Evolutionary conservation across 2,888 invertebrate genomes (phyloP).

Genomic region (Pandemis heparana): DNA sequence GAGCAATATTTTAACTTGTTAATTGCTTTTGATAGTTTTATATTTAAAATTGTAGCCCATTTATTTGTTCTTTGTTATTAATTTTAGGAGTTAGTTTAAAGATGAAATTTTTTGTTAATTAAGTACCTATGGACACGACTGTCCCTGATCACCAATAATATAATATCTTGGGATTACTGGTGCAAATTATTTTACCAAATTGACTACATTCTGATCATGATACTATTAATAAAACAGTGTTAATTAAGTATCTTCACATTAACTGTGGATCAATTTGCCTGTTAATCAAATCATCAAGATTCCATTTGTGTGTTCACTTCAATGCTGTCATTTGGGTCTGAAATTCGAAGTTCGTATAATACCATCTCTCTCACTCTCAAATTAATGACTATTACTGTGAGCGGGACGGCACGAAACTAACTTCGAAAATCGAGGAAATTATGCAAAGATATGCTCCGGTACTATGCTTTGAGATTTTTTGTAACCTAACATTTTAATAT

Average conservation of each 20-base stretch:
- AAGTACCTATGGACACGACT: no score
- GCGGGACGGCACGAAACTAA: background rate
- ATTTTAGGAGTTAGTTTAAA: background rate
- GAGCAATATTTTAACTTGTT: slow-evolving; percentile 31
- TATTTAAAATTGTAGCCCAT: background rate
- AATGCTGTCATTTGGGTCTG: no score
- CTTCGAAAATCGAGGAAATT: background rate
- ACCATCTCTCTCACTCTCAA: background rate
- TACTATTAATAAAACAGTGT: no score
- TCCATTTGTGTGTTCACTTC: no score
- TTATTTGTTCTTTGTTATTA: background rate
- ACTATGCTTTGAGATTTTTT: background rate
- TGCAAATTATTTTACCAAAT: no score
- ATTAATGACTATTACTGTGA: background rate
- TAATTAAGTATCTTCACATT: no score
- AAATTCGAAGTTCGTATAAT: background rate
- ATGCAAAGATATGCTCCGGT: no score
- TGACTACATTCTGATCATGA: no score
- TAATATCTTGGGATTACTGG: no score
- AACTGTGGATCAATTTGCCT: no score
- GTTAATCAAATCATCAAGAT: no score
- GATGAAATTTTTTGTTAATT: background rate
- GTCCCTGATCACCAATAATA: no score
- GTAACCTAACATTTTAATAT: background rate
- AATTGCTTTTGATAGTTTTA: slow-evolving; percentile 8